Evolutionary conservation across 2,888 invertebrate species (phyloP).

Genomic region (Antheraea yamamai): DNA sequence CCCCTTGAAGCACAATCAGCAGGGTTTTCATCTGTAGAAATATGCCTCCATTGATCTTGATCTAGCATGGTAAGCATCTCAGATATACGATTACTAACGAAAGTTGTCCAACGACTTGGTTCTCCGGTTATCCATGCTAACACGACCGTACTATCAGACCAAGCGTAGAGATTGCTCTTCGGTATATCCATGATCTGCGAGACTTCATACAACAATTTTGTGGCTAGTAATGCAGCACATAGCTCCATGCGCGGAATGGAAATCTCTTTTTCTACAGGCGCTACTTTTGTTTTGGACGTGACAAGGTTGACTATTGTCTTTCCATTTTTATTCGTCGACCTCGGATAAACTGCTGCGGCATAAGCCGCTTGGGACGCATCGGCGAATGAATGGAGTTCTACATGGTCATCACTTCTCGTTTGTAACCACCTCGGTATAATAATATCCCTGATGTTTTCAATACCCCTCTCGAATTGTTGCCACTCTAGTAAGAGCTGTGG

Average conservation of each 20-base stretch:
- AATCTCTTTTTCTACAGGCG: constrained; percentile 26
- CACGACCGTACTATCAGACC: constrained; percentile 26
- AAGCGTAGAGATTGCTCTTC: constrained; percentile 27
- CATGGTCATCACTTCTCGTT: background rate
- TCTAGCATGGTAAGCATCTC: constrained; percentile 23
- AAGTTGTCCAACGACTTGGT: constrained; percentile 26
- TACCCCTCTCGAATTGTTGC: background rate
- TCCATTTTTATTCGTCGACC: constrained; percentile 19
- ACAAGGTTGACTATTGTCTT: constrained; percentile 16
- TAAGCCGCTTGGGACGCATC: constrained; percentile 31
- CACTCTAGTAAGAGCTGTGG: constrained; percentile 13
- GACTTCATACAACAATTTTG: constrained; percentile 28
- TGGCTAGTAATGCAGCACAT: constrained; percentile 29
- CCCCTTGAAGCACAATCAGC: constrained; percentile 29
- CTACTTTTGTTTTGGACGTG: constrained; percentile 15
- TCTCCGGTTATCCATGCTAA: constrained; percentile 28
- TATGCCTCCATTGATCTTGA: constrained; percentile 25
- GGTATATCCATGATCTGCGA: constrained; percentile 21
- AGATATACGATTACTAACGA: constrained; percentile 25
- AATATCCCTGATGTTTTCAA: constrained; percentile 5
- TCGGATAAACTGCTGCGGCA: constrained; percentile 29
- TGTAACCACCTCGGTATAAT: constrained; percentile 26
- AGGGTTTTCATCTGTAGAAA: constrained; percentile 24
- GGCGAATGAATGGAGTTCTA: constrained; percentile 30
- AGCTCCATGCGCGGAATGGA: constrained; percentile 31